Percentiles rank a stretch among this genome's conserved stretches.
Conservation (phyloP, 1,140 invertebrate genomes). For the Lordiphosa stackelbergi region DNA sequence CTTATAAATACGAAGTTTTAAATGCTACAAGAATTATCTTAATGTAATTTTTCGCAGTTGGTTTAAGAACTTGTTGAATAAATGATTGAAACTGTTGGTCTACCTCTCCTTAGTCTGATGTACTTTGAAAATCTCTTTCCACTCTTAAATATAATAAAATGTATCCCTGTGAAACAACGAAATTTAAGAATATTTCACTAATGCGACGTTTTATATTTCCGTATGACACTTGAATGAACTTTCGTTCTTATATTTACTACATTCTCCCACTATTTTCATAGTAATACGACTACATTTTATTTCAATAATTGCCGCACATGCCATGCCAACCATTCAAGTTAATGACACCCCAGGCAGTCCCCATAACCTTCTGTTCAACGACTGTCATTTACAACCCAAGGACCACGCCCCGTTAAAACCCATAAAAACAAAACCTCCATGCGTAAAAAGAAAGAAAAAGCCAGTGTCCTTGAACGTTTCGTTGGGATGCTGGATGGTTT, state of each 20-base stretch:
- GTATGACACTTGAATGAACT: not conserved
- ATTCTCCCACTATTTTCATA: conserved; percentile 18
- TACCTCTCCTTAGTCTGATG: no score
- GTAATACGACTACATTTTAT: conserved; percentile 41
- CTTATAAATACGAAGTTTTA: no score
- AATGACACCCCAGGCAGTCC: conserved; percentile 39
- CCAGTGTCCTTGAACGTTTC: conserved; percentile 55
- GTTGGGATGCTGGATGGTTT: no score
- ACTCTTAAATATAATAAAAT: no score
- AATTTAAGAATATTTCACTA: no score
- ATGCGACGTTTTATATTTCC: no score
- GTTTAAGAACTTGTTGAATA: no score
- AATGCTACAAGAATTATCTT: no score
- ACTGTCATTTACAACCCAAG: not conserved
- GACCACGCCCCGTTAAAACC: conserved; percentile 37
- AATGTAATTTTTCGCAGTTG: no score
- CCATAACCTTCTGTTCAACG: conserved; percentile 7
- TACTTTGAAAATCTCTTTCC: no score
- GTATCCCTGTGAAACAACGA: no score
- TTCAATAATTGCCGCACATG: conserved; percentile 34
- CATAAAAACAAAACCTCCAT: conserved; percentile 14
- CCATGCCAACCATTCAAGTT: conserved; percentile 13
- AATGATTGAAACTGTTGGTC: no score
- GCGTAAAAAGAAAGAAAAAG: conserved; percentile 13
- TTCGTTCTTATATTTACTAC: conserved; percentile 7